Evolutionary conservation across 2,797 vertebrate species (phyloP), one percentile per base, ranked within the genome.

Genomic region (Synaphobranchus kaupii): DNA sequence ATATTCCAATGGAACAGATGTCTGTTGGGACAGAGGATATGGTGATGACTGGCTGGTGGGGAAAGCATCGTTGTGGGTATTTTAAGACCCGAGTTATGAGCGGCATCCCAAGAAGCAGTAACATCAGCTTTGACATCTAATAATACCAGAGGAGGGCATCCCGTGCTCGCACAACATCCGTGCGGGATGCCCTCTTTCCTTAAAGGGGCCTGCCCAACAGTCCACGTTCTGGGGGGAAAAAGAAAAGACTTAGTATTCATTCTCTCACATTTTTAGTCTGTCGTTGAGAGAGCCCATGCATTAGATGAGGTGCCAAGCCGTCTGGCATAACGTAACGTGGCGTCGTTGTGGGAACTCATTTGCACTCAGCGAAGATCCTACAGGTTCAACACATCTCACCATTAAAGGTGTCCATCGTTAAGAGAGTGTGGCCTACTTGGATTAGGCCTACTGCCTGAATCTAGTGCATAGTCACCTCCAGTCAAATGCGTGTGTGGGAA

Each of bases 91-190:
- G 7, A 80, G 76, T 80, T 80, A 80, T 80, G 76, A 80, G 25
- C 1, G 76, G 44, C 48, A 80, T 80, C 44, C 47, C 25, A 48
- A 76, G 71, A 80, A 48, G 76, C 47, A 12, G 17, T 13, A 80
- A 80, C 20, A 48, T 80, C 76, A 80, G 76, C 44, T 80, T 80
- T 80, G 22, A 80, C 39, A 80, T 80, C 34, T 80, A 80, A 80
- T 80, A 80, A 80, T 80, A 80, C 44, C 22, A 12, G 39, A 44
- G 44, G 39, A 80, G 10, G 13, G 9, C 44, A 48, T 80, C 76
- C 7, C 22, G 17, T 6, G 4, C 76, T 6, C 1, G 76, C 39
- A 12, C 76, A 25, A 8, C 6, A 7, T 44, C 25, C 20, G 39
- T 8, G 1, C 25, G 76, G 6, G 17, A 25, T 8, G 17, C 22